These are phyloP conservation scores for Ctenoplectra terminalis DNA, from an alignment of 1,140 invertebrate genomes.

Conservation along the genomic window DNA sequence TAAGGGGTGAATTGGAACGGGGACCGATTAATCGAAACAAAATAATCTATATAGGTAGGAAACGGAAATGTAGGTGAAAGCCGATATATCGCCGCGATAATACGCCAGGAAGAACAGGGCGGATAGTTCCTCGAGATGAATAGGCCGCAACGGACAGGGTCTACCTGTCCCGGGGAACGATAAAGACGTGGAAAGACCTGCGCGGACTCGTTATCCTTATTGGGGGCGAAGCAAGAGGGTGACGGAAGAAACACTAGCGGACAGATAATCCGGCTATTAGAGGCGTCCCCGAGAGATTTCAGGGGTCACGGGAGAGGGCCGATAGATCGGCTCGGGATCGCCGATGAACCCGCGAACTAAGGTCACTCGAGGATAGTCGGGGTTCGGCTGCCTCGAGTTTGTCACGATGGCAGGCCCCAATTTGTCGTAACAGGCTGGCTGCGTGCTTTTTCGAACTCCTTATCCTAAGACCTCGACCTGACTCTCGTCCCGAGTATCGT, in stretches of 20 bases:
- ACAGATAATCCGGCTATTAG: slow-evolving; percentile 83
- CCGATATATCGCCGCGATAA: too few relatives aligned
- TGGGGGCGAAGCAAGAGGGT: slow-evolving; percentile 55
- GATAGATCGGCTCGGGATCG: slow-evolving; percentile 76
- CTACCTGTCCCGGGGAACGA: slow-evolving; percentile 47
- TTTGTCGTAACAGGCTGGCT: slow-evolving; percentile 81
- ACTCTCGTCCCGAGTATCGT: too few relatives aligned
- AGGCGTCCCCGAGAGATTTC: slow-evolving; percentile 79
- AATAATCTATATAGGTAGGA: too few relatives aligned
- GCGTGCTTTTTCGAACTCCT: slow-evolving; percentile 73
- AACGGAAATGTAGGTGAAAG: too few relatives aligned
- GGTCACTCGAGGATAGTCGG: slow-evolving; percentile 67
- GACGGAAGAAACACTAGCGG: slow-evolving; percentile 73
- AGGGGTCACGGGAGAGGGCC: slow-evolving; percentile 67
- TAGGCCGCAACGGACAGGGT: slow-evolving; percentile 30
- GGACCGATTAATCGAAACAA: too few relatives aligned
- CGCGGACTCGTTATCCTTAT: slow-evolving; percentile 76
- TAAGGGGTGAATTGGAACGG: too few relatives aligned
- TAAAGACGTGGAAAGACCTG: slow-evolving; percentile 51
- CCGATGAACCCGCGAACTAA: slow-evolving; percentile 73
- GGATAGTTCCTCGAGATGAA: slow-evolving; percentile 40
- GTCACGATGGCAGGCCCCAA: slow-evolving; percentile 77
- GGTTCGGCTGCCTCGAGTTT: slow-evolving; percentile 61
- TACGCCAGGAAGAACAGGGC: too few relatives aligned
- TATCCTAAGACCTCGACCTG: slow-evolving; percentile 72